These are phyloP conservation scores for Choloepus didactylus DNA, from an alignment of 2,797 vertebrate species.

Conservation along the genomic window DNA sequence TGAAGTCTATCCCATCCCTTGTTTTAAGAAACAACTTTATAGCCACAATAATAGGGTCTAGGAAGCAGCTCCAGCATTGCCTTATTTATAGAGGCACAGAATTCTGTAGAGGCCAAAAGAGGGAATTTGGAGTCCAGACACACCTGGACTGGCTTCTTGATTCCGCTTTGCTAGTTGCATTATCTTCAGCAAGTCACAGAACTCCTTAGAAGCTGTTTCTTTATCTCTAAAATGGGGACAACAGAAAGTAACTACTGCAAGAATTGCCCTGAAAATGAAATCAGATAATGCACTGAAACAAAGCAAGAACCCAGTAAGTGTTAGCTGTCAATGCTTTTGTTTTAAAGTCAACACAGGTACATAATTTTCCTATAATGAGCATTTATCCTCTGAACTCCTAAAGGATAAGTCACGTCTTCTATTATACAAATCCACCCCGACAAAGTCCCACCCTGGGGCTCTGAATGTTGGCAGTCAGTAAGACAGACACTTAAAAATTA, in stretches of 20 bases:
- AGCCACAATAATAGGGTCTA: not conserved
- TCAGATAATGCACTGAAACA: not conserved
- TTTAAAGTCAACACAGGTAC: not conserved
- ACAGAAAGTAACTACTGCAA: not conserved
- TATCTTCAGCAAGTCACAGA: not conserved
- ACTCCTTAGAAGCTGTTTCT: not conserved
- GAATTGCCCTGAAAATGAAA: not conserved
- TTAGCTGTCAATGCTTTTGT: not conserved
- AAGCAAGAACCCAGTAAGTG: not conserved
- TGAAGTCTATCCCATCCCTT: not conserved
- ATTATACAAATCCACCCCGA: not conserved
- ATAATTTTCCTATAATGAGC: not conserved
- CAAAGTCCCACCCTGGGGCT: not conserved
- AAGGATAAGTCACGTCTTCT: not conserved
- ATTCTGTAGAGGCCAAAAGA: too few species aligned
- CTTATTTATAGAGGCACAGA: not conserved
- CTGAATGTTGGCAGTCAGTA: not conserved
- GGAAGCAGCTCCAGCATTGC: not conserved
- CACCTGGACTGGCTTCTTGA: not conserved
- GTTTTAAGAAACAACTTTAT: not conserved
- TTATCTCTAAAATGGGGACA: not conserved
- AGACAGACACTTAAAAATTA: not conserved
- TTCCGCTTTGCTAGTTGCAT: not conserved
- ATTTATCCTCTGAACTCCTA: not conserved
- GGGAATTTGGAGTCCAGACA: not conserved